A percentile compares a stretch with the other conserved stretches of the same genome.
Conservation (phyloP, 2,113 vertebrate genomes). For the Menura novaehollandiae region DNA sequence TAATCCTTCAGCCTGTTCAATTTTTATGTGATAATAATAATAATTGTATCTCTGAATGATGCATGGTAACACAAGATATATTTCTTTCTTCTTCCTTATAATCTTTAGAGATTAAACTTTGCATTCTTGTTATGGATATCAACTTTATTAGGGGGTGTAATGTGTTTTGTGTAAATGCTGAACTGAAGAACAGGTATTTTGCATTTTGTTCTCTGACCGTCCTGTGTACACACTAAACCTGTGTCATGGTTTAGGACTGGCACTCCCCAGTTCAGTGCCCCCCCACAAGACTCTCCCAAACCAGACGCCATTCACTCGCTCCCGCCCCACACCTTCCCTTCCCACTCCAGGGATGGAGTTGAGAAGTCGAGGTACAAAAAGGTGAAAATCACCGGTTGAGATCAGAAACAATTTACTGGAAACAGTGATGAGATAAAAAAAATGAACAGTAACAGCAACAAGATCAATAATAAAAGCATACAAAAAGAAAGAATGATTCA, state of each 20-base stretch:
- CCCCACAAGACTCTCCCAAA: background rate
- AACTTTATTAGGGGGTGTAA: background rate
- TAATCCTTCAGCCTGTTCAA: background rate
- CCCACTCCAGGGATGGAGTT: background rate
- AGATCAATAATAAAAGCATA: background rate
- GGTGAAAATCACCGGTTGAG: background rate
- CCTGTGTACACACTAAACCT: background rate
- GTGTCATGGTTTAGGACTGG: background rate
- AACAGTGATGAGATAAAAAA: background rate
- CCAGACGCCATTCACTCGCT: fast-evolving
- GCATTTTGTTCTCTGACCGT: background rate
- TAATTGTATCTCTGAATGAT: background rate
- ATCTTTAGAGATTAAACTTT: background rate
- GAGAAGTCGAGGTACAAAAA: background rate
- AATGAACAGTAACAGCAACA: background rate
- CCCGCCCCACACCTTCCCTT: background rate
- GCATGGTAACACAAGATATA: background rate
- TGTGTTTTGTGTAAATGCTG: background rate
- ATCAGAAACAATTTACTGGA: background rate
- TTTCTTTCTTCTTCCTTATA: background rate
- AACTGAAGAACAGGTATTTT: background rate
- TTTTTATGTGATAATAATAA: background rate
- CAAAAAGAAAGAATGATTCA: background rate
- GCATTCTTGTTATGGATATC: background rate
- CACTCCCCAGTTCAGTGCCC: background rate